phyloP scores from a whole-genome alignment of 2,113 vertebrate genomes.

The Seriola quinqueradiata region DNA sequence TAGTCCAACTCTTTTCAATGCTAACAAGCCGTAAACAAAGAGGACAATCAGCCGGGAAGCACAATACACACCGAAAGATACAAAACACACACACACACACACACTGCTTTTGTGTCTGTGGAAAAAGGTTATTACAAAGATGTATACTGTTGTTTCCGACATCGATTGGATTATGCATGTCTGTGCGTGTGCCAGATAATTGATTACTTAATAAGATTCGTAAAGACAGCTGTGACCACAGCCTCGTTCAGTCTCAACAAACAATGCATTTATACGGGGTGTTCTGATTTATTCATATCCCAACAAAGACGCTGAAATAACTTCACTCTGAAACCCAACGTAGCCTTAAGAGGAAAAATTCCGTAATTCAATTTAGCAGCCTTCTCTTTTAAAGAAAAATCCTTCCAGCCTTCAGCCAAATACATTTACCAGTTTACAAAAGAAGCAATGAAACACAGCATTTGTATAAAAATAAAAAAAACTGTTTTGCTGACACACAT shows the following conservation, averaged over 20 bases:
- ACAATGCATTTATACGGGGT: background rate
- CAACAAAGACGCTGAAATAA: slow-evolving; percentile 25
- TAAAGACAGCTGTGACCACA: background rate
- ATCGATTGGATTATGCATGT: background rate
- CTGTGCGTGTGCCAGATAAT: background rate
- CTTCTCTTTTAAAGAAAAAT: slow-evolving; percentile 22
- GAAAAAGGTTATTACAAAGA: background rate
- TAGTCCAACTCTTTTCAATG: slow-evolving; percentile 2
- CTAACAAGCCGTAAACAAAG: slow-evolving; percentile 40
- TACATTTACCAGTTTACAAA: slow-evolving; percentile 29
- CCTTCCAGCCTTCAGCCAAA: slow-evolving; percentile 33
- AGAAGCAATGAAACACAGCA: slow-evolving; percentile 4
- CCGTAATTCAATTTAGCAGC: slow-evolving; percentile 35
- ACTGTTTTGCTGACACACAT: slow-evolving; percentile 16
- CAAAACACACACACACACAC: background rate
- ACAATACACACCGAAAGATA: slow-evolving; percentile 4
- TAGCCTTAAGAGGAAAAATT: slow-evolving; percentile 31
- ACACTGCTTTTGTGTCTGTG: background rate
- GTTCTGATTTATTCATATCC: slow-evolving; percentile 29
- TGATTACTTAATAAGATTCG: background rate
- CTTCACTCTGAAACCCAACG: background rate
- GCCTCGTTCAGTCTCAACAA: background rate
- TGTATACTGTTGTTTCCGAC: background rate
- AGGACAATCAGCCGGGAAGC: slow-evolving; percentile 5
- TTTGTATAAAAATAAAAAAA: slow-evolving; percentile 2